Evolutionary conservation across 1,140 invertebrate genomes (phyloP).

Genomic region (Lucilia sericata): DNA sequence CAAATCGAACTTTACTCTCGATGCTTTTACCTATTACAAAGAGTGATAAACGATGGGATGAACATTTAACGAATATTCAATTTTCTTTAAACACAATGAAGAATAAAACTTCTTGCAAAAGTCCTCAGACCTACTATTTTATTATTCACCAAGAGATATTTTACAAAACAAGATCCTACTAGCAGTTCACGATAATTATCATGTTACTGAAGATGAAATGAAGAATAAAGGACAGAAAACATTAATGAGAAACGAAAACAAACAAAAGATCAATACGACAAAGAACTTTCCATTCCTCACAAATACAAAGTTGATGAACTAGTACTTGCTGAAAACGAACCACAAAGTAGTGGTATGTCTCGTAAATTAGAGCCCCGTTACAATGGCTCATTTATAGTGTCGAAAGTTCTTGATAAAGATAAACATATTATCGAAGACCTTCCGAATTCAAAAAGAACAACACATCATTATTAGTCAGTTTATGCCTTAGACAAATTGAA

Average conservation of each 20-base stretch:
- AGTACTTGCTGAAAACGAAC: constrained; percentile 52
- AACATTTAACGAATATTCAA: no score
- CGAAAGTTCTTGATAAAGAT: constrained; percentile 46
- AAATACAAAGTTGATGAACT: constrained; percentile 45
- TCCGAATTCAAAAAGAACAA: constrained; percentile 34
- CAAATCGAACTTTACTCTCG: no score
- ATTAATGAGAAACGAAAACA: neutral
- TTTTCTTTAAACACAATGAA: no score
- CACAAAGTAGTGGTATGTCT: constrained; percentile 49
- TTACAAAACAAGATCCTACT: no score
- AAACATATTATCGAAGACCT: constrained; percentile 25
- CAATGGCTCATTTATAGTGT: constrained; percentile 52
- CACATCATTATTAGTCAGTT: constrained; percentile 39
- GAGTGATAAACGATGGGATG: no score
- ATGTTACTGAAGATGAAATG: neutral
- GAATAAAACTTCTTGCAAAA: no score
- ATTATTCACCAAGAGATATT: no score
- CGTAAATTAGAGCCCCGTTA: constrained; percentile 50
- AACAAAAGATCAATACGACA: constrained; percentile 28
- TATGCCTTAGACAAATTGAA: constrained; percentile 51
- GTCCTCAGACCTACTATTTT: no score
- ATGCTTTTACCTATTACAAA: no score
- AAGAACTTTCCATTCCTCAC: constrained; percentile 46
- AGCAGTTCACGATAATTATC: neutral
- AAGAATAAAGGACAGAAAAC: neutral